phyloP scores from a whole-genome alignment of 2,888 invertebrate species.

The Druceiella hillmani region DNA sequence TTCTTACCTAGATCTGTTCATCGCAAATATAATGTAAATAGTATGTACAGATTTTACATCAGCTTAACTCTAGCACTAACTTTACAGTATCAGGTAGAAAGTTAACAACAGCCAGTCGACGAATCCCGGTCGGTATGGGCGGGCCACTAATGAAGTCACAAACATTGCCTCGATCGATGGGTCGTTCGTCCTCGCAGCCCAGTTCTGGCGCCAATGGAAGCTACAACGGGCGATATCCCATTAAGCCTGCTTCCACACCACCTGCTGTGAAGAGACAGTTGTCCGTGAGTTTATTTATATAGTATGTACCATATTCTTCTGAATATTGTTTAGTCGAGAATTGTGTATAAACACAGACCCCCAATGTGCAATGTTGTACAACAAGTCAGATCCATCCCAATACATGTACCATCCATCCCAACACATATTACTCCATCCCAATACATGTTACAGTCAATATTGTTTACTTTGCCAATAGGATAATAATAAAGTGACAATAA shows the following conservation, averaged over 20 bases:
- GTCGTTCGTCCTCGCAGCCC: constrained; percentile 53
- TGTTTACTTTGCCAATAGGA: no score
- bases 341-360: background rate
- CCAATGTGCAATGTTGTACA: no score
- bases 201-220: constrained; percentile 44
- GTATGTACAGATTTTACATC: no score
- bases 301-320: background rate
- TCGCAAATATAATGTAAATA: no score
- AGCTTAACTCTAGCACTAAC: no score
- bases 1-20: no score
- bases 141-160: constrained; percentile 74
- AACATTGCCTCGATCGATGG: constrained; percentile 82
- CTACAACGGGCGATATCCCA: constrained; percentile 40
- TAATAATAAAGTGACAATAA: no score
- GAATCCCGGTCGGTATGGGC: constrained; percentile 56
- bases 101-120: constrained; percentile 67
- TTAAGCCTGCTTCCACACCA: constrained; percentile 74
- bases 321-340: background rate
- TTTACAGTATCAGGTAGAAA: constrained; percentile 75
- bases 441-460: no score
- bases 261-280: constrained; percentile 82
- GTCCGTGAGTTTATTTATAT: constrained; percentile 47
- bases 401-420: no score
- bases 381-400: no score
- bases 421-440: no score